A percentile compares a stretch with the other conserved stretches of the same genome.
phyloP scores from a whole-genome alignment of 2,113 vertebrate species.

The Smithornis capensis region DNA sequence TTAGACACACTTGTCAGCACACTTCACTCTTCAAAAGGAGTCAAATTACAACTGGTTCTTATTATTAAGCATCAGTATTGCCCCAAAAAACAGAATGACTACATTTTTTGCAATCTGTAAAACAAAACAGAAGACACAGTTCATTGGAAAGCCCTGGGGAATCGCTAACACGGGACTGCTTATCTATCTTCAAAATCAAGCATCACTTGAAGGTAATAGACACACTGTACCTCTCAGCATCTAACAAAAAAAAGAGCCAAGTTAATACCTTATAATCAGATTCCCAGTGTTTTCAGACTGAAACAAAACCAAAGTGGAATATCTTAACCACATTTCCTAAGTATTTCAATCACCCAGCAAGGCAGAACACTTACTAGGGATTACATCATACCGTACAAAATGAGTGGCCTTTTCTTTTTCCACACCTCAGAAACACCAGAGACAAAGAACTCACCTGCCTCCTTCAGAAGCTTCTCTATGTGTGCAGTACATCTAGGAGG shows the following conservation, averaged over 20 bases:
- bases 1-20: not conserved
- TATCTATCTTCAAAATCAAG: not conserved
- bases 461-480: not conserved
- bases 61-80: not conserved
- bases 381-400: not conserved
- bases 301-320: not conserved
- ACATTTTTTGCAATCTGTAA: not conserved
- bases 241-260: not conserved
- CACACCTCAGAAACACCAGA: not conserved
- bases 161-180: not conserved
- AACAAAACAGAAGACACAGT: not conserved
- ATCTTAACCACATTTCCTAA: not conserved
- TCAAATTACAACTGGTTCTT: not conserved
- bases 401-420: not conserved
- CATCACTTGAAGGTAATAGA: not conserved
- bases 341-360: not conserved
- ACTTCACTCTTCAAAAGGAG: not conserved
- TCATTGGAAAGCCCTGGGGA: not conserved
- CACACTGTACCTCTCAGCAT: not conserved
- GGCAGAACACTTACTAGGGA: not conserved
- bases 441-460: not conserved
- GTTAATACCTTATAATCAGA: not conserved
- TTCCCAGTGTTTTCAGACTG: not conserved
- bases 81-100: not conserved
- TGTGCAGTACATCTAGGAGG: accelerated